Base-by-base conservation (phyloP, 2,113 vertebrate species). In the Prietella phreatophila region DNA sequence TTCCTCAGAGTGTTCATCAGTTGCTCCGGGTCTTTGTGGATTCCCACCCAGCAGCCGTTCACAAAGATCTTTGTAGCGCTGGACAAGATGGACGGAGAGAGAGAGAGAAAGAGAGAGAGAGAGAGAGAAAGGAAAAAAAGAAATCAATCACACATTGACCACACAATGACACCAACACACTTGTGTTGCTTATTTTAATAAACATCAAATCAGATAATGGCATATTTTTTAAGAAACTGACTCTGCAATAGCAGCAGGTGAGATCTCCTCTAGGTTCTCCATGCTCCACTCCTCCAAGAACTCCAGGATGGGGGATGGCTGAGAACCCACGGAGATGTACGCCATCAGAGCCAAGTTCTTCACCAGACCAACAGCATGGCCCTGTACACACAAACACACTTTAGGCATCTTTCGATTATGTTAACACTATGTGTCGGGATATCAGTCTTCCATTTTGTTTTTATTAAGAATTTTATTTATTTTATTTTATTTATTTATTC, bases 221-320 rank as follows among this genome's bases (percentile, higher is more conserved):
- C 15, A 4, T 56, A 47, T 39, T 25, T 8, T 8, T 27, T 0
- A 3, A 19, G 81, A 63, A 65, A 96, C 97, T 33, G 83, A 99
- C 98, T 99, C 98, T 39, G 98, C 98, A 86, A 99, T 99, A 82
- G 98, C 98, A 50, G 98, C 98, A 58, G 98, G 98, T 22, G 98
- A 99, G 91, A 99, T 99, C 94, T 99, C 98, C 95, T 99, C 98
- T 89, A 99, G 92, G 91, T 99, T 99, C 96, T 99, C 98, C 98
- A 99, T 99, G 90, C 98, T 99, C 98, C 98, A 99, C 92, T 99
- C 98, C 93, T 99, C 98, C 94, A 99, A 95, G 93, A 99, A 99
- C 94, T 99, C 98, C 93, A 99, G 92, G 94, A 99, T 99, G 75
- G 98, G 98, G 1, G 98, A 99, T 0, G 98, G 98, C 89, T 99